Conservation (phyloP, 2,113 vertebrate genomes). For the Leiothrix lutea region DNA sequence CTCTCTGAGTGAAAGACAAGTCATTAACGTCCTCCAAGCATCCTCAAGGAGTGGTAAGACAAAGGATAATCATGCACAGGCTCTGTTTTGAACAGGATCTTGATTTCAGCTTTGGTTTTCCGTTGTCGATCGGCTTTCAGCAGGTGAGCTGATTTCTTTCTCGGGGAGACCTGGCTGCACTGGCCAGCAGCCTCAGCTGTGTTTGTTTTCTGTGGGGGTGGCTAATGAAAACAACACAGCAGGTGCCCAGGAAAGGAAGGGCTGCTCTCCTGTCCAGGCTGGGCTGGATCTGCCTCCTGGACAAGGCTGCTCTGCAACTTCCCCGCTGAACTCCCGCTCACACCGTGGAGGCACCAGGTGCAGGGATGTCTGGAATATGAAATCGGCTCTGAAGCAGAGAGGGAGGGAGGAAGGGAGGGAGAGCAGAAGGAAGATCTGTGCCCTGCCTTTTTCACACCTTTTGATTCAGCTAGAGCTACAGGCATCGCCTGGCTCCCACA, state of each 20-base stretch:
- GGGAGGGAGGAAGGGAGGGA: background rate
- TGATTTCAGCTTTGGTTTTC: background rate
- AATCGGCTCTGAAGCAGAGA: background rate
- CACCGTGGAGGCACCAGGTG: background rate
- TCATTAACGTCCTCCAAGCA: conserved; percentile 11
- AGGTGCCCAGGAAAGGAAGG: background rate
- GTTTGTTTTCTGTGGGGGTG: background rate
- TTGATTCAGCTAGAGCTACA: background rate
- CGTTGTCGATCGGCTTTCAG: background rate
- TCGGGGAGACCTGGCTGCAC: background rate
- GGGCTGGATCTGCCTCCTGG: background rate
- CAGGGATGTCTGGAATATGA: background rate
- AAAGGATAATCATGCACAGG: conserved; percentile 14
- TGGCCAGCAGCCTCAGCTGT: background rate
- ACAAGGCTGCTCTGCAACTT: background rate
- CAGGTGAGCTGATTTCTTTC: background rate
- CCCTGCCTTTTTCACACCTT: background rate
- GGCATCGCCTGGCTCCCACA: background rate
- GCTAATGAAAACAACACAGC: background rate
- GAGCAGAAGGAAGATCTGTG: background rate
- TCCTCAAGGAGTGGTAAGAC: background rate
- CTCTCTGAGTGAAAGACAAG: background rate
- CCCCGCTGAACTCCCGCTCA: background rate
- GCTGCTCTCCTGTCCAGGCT: background rate
- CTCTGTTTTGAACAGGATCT: background rate